Conservation (phyloP, 2,797 vertebrate species). For the Sebastes variabilis region DNA sequence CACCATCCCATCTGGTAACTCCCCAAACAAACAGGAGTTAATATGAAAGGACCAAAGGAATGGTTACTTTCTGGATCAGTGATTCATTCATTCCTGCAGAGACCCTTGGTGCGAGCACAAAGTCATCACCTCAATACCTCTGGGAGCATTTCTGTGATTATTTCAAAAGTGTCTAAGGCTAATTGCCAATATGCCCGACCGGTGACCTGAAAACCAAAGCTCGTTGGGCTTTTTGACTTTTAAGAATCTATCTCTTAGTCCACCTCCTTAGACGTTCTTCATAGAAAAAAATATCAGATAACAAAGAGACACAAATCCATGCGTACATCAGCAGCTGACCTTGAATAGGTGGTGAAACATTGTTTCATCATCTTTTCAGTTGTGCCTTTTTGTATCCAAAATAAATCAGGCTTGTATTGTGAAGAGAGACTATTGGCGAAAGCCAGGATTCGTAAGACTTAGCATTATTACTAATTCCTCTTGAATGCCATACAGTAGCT, state of each 20-base stretch:
- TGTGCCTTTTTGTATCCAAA: not conserved
- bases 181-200: constrained; percentile 60
- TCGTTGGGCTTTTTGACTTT: constrained; percentile 9
- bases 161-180: constrained; percentile 39
- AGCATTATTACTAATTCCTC: not conserved
- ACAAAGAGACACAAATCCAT: not conserved
- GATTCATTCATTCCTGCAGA: constrained; percentile 49
- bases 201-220: constrained; percentile 63
- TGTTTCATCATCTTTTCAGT: not conserved
- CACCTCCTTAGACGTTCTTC: not conserved
- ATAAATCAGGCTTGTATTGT: not conserved
- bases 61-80: constrained; percentile 22
- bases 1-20: not conserved
- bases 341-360: not conserved
- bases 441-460: not conserved
- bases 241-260: not conserved
- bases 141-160: constrained; percentile 50
- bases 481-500: not conserved
- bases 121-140: constrained; percentile 30
- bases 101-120: constrained; percentile 37
- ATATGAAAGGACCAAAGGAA: constrained; percentile 3
- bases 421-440: not conserved
- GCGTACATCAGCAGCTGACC: not conserved
- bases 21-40: not conserved
- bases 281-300: not conserved